Conservation (phyloP, 2,888 invertebrate genomes). For the Noctua comes region DNA sequence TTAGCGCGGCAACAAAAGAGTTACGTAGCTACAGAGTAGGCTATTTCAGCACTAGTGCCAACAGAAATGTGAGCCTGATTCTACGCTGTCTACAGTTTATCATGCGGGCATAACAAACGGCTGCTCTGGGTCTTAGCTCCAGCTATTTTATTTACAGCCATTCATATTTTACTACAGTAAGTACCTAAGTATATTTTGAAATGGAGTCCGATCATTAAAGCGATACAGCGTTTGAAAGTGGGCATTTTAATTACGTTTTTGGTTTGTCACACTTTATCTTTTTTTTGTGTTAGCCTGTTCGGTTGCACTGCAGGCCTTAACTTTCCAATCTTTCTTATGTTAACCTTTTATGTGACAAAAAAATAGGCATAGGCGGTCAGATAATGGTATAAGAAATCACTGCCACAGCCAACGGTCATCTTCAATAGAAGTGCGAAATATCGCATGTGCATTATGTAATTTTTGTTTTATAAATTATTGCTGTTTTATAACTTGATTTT, state of each 20-base stretch:
- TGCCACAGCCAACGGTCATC: not conserved
- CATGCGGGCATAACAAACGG: constrained; percentile 40
- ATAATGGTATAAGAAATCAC: not conserved
- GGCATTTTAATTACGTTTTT: not conserved
- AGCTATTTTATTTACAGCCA: constrained; percentile 37
- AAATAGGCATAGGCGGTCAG: too few species aligned
- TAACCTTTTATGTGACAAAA: too few species aligned
- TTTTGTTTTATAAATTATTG: too few species aligned
- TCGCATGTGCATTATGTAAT: too few species aligned
- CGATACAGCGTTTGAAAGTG: not conserved
- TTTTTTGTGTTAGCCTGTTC: not conserved
- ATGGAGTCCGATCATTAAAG: not conserved
- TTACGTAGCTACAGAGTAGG: constrained; percentile 16
- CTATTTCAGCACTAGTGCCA: constrained; percentile 43
- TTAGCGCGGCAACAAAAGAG: constrained; percentile 38
- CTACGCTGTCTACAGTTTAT: constrained; percentile 46
- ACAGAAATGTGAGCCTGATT: constrained; percentile 44
- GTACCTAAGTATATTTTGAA: constrained; percentile 10
- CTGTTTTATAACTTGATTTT: not conserved
- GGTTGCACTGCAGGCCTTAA: not conserved
- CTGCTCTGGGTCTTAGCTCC: constrained; percentile 26
- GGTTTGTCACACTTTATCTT: not conserved
- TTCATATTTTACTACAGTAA: constrained; percentile 11
- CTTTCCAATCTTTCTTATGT: not conserved
- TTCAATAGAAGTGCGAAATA: not conserved